phyloP scores from a whole-genome alignment of 2,797 vertebrate genomes.

The Borostomias antarcticus region DNA sequence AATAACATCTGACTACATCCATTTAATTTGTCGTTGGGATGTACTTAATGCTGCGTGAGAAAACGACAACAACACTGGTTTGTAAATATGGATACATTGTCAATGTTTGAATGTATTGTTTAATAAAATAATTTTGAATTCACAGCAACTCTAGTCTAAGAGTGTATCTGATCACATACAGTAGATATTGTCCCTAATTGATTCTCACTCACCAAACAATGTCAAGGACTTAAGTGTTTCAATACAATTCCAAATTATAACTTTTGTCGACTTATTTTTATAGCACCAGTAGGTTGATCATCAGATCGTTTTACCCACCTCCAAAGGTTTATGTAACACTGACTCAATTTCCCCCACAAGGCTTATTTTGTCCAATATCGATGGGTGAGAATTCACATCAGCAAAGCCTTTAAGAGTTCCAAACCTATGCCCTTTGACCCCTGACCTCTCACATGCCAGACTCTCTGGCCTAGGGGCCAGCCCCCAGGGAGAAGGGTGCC shows the following conservation, averaged over 20 bases:
- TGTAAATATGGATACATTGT: slow-evolving; percentile 55
- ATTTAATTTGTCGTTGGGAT: slow-evolving; percentile 22
- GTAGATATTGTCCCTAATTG: neutral
- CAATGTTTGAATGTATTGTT: slow-evolving; percentile 55
- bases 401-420: no score
- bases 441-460: slow-evolving; percentile 75
- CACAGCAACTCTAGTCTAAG: slow-evolving; percentile 34
- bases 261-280: neutral
- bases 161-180: neutral
- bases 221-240: neutral
- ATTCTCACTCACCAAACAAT: neutral
- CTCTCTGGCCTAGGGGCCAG: slow-evolving; percentile 72
- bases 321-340: no score
- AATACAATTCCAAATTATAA: neutral
- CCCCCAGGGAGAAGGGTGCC: slow-evolving; percentile 76
- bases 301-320: no score
- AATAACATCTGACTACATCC: slow-evolving; percentile 14
- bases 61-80: slow-evolving; percentile 23
- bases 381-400: no score
- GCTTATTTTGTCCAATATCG: neutral
- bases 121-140: slow-evolving; percentile 60
- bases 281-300: neutral
- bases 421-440: neutral
- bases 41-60: slow-evolving; percentile 17
- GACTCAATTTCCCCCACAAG: neutral